These are phyloP conservation scores for Drosophila kanekoi DNA, from an alignment of 2,888 invertebrate species.

Conservation along the genomic window DNA sequence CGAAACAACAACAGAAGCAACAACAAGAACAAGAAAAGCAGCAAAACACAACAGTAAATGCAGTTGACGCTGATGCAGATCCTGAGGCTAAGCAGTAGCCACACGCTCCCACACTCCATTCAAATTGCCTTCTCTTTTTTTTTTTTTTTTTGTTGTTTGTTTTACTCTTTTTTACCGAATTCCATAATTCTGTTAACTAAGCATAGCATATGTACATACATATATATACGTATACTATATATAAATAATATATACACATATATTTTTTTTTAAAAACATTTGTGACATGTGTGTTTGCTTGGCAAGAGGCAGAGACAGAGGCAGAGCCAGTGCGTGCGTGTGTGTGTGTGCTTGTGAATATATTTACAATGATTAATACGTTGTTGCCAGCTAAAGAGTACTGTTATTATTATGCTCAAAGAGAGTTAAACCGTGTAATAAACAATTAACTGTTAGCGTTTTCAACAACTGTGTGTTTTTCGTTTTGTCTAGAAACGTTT, in stretches of 20 bases:
- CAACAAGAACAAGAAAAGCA: conserved; percentile 39
- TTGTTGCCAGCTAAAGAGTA: conserved; percentile 32
- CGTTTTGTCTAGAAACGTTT: conserved; percentile 18
- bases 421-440: conserved; percentile 10
- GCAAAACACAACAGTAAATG: conserved; percentile 34
- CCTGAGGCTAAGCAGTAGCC: conserved; percentile 37
- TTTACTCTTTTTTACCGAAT: conserved; percentile 14
- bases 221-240: conserved; percentile 8
- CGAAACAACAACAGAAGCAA: conserved; percentile 25
- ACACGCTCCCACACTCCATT: neutral
- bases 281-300: conserved; percentile 51
- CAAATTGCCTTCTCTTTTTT: conserved; percentile 3
- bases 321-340: conserved; percentile 20
- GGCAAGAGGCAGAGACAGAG: conserved; percentile 27
- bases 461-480: conserved; percentile 7
- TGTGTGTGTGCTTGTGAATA: neutral
- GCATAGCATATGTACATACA: conserved; percentile 14
- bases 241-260: neutral
- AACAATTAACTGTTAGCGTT: conserved; percentile 12
- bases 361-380: conserved; percentile 18
- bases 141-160: conserved; percentile 9
- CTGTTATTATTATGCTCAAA: conserved; percentile 17
- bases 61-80: conserved; percentile 7
- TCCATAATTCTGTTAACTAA: conserved; percentile 8
- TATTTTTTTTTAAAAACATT: conserved; percentile 40